A percentile compares a stretch with the other conserved stretches of the same genome.
phyloP scores from a whole-genome alignment of 2,888 invertebrate species.

The Lamproptera curius region DNA sequence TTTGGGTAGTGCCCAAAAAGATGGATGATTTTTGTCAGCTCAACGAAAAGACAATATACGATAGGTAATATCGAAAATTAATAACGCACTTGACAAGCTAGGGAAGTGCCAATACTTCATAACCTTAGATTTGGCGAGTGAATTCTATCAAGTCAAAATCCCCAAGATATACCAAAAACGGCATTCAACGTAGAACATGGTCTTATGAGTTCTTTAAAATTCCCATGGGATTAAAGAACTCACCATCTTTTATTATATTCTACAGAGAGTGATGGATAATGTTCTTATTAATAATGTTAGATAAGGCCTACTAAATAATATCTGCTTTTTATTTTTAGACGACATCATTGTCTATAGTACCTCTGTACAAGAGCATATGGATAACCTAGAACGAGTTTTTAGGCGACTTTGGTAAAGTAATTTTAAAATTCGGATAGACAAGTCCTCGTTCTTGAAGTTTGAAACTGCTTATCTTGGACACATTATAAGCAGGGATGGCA shows the following conservation, averaged over 20 bases:
- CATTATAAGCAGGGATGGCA: slow-evolving; percentile 28
- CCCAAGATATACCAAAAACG: slow-evolving; percentile 23
- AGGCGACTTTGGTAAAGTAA: not conserved
- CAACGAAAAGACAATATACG: too few species aligned
- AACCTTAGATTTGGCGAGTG: slow-evolving; percentile 26
- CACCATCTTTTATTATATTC: not conserved
- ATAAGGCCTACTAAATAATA: not conserved
- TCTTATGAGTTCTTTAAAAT: slow-evolving; percentile 26
- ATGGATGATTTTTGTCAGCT: too few species aligned
- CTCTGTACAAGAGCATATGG: not conserved
- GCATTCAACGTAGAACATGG: slow-evolving; percentile 27
- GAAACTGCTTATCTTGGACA: slow-evolving; percentile 29
- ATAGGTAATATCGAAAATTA: too few species aligned
- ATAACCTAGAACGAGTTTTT: not conserved
- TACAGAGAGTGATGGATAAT: not conserved
- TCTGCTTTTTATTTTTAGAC: not conserved
- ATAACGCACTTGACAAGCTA: too few species aligned
- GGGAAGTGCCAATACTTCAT: too few species aligned
- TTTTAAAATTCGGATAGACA: too few species aligned
- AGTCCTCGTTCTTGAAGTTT: slow-evolving; percentile 19
- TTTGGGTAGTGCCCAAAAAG: too few species aligned
- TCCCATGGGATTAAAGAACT: slow-evolving; percentile 27
- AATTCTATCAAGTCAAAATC: slow-evolving; percentile 28
- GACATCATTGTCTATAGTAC: not conserved
- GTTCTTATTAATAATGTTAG: too few species aligned